Percentiles rank a stretch among this genome's conserved stretches.
Conservation (phyloP, 2,797 vertebrate species). For the Oophaga sylvatica region DNA sequence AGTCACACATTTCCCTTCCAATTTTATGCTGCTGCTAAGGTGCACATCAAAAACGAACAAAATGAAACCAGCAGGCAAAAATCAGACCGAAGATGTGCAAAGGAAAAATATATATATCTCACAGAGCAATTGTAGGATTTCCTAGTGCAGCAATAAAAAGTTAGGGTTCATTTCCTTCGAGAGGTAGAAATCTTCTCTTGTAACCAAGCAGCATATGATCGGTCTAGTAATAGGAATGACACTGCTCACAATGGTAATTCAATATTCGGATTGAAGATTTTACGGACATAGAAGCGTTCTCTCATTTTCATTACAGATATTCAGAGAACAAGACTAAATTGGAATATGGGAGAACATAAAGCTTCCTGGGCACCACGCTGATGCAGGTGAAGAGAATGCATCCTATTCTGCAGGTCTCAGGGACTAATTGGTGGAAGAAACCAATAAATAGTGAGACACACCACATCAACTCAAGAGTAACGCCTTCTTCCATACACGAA, state of each 20-base stretch:
- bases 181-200: conserved; percentile 24
- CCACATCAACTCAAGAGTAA: neutral
- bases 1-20: neutral
- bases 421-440: neutral
- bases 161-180: neutral
- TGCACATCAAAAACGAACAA: neutral
- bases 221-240: neutral
- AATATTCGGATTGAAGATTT: neutral
- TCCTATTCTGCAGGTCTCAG: neutral
- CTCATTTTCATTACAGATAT: neutral
- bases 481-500: neutral
- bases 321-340: neutral
- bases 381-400: neutral
- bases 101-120: neutral
- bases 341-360: neutral
- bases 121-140: neutral
- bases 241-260: neutral
- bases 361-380: neutral
- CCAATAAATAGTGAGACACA: neutral
- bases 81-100: neutral
- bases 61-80: neutral
- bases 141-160: neutral
- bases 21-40: neutral
- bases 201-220: conserved; percentile 17
- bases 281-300: neutral